Evolutionary conservation across 2,797 vertebrate genomes (phyloP), one percentile per base, ranked within the genome.

Genomic region (Gallinago stenura): DNA sequence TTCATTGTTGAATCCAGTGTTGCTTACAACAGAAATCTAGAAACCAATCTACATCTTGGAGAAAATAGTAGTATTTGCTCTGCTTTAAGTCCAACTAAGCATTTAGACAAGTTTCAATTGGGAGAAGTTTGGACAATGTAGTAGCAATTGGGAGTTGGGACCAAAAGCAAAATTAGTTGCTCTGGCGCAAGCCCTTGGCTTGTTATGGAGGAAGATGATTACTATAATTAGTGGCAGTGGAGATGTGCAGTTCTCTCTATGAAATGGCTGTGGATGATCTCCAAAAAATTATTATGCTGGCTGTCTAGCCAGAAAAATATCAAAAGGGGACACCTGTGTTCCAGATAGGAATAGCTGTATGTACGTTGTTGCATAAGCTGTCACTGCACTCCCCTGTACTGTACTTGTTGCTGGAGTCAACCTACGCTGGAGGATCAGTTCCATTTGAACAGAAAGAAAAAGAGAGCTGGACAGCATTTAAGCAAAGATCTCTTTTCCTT

Each of bases 181-280:
- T 89, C 56, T 91, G 79, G 80, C 0, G 0, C 41, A 90, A 90
- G 60, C 60, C 83, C 48, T 61, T 91, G 73, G 71, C 85, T 95
- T 79, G 65, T 72, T 95, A 71, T 50, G 39, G 35, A 78, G 76
- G 24, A 87, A 90, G 71, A 95, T 93, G 75, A 94, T 93, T 93
- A 88, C 82, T 93, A 26, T 94, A 91, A 94, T 95, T 92, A 93
- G 76, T 77, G 83, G 45, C 60, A 91, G 30, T 77, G 76, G 91
- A 83, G 77, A 86, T 54, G 46, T 58, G 80, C 70, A 73, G 35
- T 88, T 93, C 77, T 88, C 51, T 95, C 83, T 79, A 90, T 73
- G 39, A 94, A 94, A 95, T 64, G 33, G 41, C 68, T 64, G 51
- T 86, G 82, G 72, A 82, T 71, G 56, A 77, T 88, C 48, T 93